These are phyloP conservation scores for Euleptes europaea DNA, from an alignment of 2,113 vertebrate species.

Conservation along the genomic window DNA sequence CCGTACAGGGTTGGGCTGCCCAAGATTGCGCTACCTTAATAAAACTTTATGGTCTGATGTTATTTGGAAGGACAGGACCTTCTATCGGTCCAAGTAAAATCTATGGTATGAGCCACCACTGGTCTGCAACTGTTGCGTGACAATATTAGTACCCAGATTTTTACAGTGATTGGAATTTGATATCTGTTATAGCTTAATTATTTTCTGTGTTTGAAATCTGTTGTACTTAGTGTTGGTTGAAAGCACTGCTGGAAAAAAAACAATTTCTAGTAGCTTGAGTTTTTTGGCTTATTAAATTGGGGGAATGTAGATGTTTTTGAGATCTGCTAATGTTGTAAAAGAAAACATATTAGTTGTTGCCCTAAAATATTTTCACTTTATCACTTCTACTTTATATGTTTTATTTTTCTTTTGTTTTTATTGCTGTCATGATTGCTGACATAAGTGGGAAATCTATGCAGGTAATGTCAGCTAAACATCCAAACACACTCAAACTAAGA, in stretches of 20 bases:
- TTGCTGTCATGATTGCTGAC: constrained; percentile 79
- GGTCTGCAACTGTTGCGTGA: not conserved
- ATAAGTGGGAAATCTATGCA: constrained; percentile 79
- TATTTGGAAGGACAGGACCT: too few relatives aligned
- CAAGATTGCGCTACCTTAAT: too few relatives aligned
- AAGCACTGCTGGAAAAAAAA: not conserved
- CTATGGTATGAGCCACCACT: not conserved
- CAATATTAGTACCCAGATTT: not conserved
- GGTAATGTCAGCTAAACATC: constrained; percentile 75
- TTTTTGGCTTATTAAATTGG: not conserved
- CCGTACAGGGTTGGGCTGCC: too few relatives aligned
- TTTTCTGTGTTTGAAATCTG: not conserved
- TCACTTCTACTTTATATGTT: constrained; percentile 66
- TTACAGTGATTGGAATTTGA: not conserved
- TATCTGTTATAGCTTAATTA: not conserved
- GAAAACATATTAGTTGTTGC: constrained; percentile 29
- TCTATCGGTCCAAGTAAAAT: too few relatives aligned
- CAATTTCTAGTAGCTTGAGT: not conserved
- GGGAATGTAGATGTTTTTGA: not conserved
- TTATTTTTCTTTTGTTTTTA: constrained; percentile 78
- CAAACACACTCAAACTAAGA: constrained; percentile 40
- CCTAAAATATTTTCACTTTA: constrained; percentile 65
- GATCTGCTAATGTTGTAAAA: constrained; percentile 32
- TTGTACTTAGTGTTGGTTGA: not conserved
- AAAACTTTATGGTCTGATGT: too few relatives aligned